Evolutionary conservation across 1,140 invertebrate genomes (phyloP), one percentile per base, ranked within the genome.

Genomic region (Trachymyrmex septentrionalis): DNA sequence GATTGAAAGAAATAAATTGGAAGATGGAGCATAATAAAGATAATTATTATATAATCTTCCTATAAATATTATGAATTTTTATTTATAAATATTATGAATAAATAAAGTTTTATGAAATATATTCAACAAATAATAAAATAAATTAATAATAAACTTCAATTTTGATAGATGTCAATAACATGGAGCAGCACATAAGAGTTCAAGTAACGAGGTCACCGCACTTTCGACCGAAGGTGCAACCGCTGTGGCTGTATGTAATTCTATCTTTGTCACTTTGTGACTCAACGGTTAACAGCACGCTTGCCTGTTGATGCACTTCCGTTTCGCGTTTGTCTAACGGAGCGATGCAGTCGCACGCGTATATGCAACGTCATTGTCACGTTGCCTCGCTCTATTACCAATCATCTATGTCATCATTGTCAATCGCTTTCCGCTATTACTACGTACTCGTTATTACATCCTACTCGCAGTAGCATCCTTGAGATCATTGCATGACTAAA

Each of bases 281-380:
- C 69, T 69, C 59, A 87, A 90, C 85, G 85, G 77, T 86, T 82
- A 89, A 57, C 44, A 85, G 71, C 73, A 71, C 75, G 48, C 57
- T 75, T 87, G 72, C 76, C 85, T 30, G 85, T 82, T 89, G 88
- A 89, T 78, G 88, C 77, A 90, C 71, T 90, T 90, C 88, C 89
- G 85, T 81, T 75, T 80, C 27, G 57, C 85, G 78, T 80, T 84
- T 75, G 82, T 59, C 88, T 90, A 90, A 90, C 89, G 89, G 85
- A 38, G 86, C 69, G 80, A 86, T 24, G 85, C 86, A 57, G 61
- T 87, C 59, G 73, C 63, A 63, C 53, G 69, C 61, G 34, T 72
- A 75, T 85, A 24, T 71, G 81, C 88, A 82, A 84, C 82, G 76
- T 90, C 81, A 90, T 82, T 88, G 57, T 69, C 84, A 72, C 55